These are phyloP conservation scores for Unio delphinus DNA, from an alignment of 2,888 invertebrate species.

Conservation along the genomic window DNA sequence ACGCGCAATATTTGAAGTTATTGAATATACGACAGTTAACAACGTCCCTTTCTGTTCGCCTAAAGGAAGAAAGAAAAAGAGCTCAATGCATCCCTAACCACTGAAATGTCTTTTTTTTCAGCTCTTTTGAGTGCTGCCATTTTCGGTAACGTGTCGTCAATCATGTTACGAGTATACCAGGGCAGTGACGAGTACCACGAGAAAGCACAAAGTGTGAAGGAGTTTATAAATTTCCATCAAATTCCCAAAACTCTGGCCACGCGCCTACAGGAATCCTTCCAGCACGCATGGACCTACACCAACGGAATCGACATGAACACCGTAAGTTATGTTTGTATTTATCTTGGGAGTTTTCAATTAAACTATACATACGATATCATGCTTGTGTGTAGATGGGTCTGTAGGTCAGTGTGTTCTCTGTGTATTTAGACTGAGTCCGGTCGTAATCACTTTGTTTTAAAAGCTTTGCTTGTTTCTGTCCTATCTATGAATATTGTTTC, in stretches of 20 bases:
- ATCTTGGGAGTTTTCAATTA: too few species aligned
- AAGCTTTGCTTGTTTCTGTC: too few species aligned
- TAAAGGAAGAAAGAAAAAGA: too few species aligned
- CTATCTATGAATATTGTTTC: too few species aligned
- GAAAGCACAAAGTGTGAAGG: constrained; percentile 70
- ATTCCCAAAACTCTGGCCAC: constrained; percentile 70
- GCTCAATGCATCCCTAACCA: background rate
- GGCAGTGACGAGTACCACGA: constrained; percentile 71
- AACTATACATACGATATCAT: too few species aligned
- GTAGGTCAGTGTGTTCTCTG: too few species aligned
- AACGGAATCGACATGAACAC: constrained; percentile 72
- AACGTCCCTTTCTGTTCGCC: too few species aligned
- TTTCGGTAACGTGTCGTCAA: constrained; percentile 72
- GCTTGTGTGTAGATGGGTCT: too few species aligned
- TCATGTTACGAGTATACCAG: constrained; percentile 71
- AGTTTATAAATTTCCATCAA: constrained; percentile 71
- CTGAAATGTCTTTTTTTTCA: constrained; percentile 34
- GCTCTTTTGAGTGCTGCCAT: constrained; percentile 72
- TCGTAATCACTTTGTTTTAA: too few species aligned
- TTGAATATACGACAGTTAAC: too few species aligned
- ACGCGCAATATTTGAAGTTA: too few species aligned
- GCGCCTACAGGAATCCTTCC: constrained; percentile 70
- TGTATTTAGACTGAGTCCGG: too few species aligned
- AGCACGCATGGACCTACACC: constrained; percentile 70
- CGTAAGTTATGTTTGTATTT: constrained; percentile 47